Conservation (phyloP, 2,113 vertebrate genomes). For the Vicugna pacos region DNA sequence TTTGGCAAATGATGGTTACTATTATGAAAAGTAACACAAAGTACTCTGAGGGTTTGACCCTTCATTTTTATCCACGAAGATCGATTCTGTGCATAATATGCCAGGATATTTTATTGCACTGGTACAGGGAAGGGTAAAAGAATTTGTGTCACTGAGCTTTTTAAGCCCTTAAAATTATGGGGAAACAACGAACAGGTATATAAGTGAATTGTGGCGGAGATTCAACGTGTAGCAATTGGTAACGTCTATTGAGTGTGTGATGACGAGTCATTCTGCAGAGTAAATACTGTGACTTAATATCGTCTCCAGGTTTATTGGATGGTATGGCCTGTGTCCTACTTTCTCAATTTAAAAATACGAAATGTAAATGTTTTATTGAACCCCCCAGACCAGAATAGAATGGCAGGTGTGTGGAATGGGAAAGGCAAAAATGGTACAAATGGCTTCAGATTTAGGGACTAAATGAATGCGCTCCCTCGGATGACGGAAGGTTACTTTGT, state of each 20-base stretch:
- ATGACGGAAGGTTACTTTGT: constrained; percentile 56
- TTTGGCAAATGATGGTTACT: background rate
- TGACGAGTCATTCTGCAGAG: constrained; percentile 36
- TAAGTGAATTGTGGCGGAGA: constrained; percentile 20
- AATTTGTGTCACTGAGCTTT: constrained; percentile 13
- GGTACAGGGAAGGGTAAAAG: background rate
- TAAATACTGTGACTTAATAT: constrained; percentile 37
- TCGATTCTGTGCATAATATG: background rate
- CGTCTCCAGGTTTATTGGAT: background rate
- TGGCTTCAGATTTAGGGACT: background rate
- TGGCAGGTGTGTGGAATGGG: background rate
- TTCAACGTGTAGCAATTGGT: background rate
- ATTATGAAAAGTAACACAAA: background rate
- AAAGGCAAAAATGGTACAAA: background rate
- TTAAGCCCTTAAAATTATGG: constrained; percentile 51
- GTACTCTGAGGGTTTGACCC: background rate
- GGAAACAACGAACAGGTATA: constrained; percentile 55
- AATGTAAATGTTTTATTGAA: background rate
- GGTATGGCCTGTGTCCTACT: background rate
- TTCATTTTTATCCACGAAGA: background rate
- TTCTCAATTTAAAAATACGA: constrained; percentile 63
- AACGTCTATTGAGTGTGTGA: background rate
- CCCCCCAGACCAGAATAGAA: background rate
- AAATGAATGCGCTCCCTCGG: background rate
- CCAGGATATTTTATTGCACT: constrained; percentile 18